phyloP scores from a whole-genome alignment of 2,797 vertebrate species.

The Myotis pilosus region DNA sequence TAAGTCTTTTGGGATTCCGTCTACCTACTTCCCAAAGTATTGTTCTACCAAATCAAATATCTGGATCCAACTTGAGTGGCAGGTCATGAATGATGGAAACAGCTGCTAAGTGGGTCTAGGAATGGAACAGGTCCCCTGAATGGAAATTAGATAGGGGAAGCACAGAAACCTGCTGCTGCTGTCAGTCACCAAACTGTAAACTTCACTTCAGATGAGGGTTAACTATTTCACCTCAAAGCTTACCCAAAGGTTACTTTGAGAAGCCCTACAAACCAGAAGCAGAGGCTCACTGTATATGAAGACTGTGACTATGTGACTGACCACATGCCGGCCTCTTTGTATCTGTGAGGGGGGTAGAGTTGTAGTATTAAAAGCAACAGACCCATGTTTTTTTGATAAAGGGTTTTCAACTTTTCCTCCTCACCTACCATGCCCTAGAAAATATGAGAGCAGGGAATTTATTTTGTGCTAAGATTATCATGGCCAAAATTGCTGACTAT shows the following conservation, averaged over 20 bases:
- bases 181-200: neutral
- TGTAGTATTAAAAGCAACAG: neutral
- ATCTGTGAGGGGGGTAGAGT: neutral
- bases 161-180: neutral
- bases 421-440: neutral
- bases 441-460: neutral
- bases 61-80: neutral
- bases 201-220: neutral
- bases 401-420: neutral
- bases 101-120: neutral
- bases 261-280: neutral
- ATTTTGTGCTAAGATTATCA: neutral
- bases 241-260: neutral
- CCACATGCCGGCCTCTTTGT: neutral
- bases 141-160: neutral
- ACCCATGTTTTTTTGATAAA: neutral
- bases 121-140: neutral
- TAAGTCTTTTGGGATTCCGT: neutral
- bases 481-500: neutral
- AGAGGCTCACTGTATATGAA: too few relatives aligned
- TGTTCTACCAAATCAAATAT: neutral
- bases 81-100: neutral
- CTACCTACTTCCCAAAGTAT: neutral
- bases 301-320: rapidly evolving
- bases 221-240: neutral